phyloP scores from a whole-genome alignment of 2,113 vertebrate genomes.

The Harpagus bidentatus region DNA sequence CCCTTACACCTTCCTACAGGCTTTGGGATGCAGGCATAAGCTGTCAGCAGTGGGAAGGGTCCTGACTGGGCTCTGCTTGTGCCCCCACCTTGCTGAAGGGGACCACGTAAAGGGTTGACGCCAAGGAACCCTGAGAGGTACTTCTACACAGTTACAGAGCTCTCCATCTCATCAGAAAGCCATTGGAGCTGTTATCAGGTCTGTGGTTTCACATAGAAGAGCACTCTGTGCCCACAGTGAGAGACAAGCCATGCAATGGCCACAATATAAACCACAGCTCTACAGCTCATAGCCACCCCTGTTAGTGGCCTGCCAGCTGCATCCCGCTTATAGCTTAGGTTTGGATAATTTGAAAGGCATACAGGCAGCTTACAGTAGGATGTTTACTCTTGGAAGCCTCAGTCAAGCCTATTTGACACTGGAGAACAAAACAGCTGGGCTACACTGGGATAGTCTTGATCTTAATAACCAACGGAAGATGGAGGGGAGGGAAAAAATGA shows the following conservation, averaged over 20 bases:
- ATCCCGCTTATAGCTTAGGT: background rate
- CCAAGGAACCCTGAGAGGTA: background rate
- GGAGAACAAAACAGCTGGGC: background rate
- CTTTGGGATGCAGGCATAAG: background rate
- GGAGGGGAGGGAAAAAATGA: background rate
- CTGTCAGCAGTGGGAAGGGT: background rate
- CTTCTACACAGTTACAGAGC: background rate
- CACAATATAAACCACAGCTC: accelerated
- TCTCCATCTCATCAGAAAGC: background rate
- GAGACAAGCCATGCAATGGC: background rate
- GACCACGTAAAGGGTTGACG: accelerated
- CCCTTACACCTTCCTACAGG: background rate
- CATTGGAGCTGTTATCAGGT: background rate
- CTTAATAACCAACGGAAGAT: background rate
- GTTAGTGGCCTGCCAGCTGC: background rate
- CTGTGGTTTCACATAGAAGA: background rate
- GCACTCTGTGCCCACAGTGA: background rate
- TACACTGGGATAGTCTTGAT: background rate
- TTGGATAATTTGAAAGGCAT: background rate
- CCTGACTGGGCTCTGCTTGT: background rate
- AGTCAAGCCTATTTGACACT: background rate
- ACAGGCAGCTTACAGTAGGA: background rate
- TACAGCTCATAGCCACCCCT: background rate
- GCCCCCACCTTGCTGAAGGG: background rate
- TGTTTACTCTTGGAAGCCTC: background rate